Evolutionary conservation across 2,888 invertebrate species (phyloP), one percentile per base, ranked within the genome.

Genomic region (Troides oblongomaculatus): DNA sequence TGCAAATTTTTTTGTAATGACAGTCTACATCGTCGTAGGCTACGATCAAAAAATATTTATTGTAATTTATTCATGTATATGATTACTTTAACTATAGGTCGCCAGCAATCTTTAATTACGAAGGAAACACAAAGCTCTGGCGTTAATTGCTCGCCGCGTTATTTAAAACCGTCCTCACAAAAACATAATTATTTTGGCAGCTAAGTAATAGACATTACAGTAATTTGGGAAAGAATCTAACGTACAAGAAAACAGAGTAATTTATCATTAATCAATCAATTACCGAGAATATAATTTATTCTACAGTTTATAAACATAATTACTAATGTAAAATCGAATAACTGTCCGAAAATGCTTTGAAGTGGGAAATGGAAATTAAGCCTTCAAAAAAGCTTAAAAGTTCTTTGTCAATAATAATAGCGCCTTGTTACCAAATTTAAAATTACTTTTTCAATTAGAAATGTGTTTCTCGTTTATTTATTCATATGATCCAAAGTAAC

Each of bases 101-200:
- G 62, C 23, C 43, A 23, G 46, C 62, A 43, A 23, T 62, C 14
- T 62, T 62, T 62, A 62, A 62, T 62, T 62, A 62, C 21, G 46
- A 14, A n/a, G 21, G 18, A 46, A 62, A 62, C 46, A 62, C 46
- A 62, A 62, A 62, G 43, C 62, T 43, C 43, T 62, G 62, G 62
- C 43, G 62, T 62, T 46, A 62, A 62, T 62, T 62, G 62, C 62
- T 62, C n/a, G 62, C 62, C 62, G 17, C 62, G 62, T 46, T 62
- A 46, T 62, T 62, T 46, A 62, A 62, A 21, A 62, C 62, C 39
- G 43, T 23, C 62, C 21, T 46, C 43, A 23, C 23, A 12, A 46
- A 46, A 62, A 62, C 46, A 62, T 62, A 62, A 62, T 62, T 46
- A 62, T 62, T 46, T 62, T 46, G 62, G 62, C 62, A 62, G 62